These are phyloP conservation scores for Drosophila koepferae DNA, from an alignment of 2,888 invertebrate species.

Conservation along the genomic window DNA sequence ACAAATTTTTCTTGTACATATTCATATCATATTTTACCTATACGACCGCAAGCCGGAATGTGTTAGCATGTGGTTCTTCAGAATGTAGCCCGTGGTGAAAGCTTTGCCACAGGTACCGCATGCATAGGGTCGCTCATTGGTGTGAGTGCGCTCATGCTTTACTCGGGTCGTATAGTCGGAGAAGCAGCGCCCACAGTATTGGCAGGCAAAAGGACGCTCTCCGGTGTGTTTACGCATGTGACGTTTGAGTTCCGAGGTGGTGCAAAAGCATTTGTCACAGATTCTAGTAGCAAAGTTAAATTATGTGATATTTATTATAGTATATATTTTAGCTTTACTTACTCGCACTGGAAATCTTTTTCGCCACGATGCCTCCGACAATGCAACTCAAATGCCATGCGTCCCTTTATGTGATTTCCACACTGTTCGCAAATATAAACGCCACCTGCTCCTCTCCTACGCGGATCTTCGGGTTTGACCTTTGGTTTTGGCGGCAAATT, in stretches of 20 bases:
- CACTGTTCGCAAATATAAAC: slow-evolving; percentile 72
- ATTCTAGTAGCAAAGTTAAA: slow-evolving; percentile 43
- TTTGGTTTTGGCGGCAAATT: slow-evolving; percentile 74
- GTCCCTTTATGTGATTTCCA: slow-evolving; percentile 71
- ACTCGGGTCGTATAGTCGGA: slow-evolving; percentile 70
- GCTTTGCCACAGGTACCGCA: slow-evolving; percentile 76
- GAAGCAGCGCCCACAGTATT: slow-evolving; percentile 73
- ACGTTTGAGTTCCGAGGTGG: slow-evolving; percentile 73
- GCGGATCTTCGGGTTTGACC: slow-evolving; percentile 62
- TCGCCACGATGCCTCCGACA: slow-evolving; percentile 75
- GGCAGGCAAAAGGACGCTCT: slow-evolving; percentile 72
- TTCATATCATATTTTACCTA: slow-evolving; percentile 48
- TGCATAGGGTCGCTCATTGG: slow-evolving; percentile 76
- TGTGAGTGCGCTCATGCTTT: slow-evolving; percentile 76
- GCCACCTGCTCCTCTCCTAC: slow-evolving; percentile 67
- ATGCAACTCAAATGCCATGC: slow-evolving; percentile 72
- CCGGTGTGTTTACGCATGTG: slow-evolving; percentile 76
- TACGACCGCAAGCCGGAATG: slow-evolving; percentile 74
- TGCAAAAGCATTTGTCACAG: slow-evolving; percentile 71
- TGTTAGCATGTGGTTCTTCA: slow-evolving; percentile 72
- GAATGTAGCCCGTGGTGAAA: slow-evolving; percentile 74
- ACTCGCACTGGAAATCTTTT: slow-evolving; percentile 75
- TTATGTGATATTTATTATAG: neutral
- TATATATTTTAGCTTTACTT: slow-evolving; percentile 20
- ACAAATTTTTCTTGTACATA: too few species aligned